Conservation (phyloP, 2,888 invertebrate species). For the Metopia argyrocephala region DNA sequence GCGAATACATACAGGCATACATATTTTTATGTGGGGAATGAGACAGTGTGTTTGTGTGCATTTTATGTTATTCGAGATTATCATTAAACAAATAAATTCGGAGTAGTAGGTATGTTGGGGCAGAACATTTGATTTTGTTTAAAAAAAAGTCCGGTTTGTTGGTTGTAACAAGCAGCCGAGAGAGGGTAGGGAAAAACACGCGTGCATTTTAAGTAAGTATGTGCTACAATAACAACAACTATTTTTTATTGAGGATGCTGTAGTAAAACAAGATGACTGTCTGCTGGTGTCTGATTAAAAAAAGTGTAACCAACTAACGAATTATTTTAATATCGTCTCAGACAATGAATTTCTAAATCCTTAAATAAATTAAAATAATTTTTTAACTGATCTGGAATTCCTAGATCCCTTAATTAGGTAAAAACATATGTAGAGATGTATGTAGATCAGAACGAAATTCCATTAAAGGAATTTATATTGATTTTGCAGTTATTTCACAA, state of each 20-base stretch:
- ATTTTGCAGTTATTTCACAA: too few species aligned
- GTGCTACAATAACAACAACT: neutral
- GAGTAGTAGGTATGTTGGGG: constrained; percentile 51
- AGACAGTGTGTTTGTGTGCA: neutral
- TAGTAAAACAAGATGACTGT: constrained; percentile 8
- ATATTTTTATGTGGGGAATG: constrained; percentile 9
- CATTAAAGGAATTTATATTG: too few species aligned
- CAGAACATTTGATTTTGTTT: constrained; percentile 24
- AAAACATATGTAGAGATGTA: too few species aligned
- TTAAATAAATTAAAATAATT: too few species aligned
- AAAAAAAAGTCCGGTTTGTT: constrained; percentile 22
- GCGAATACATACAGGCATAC: too few species aligned
- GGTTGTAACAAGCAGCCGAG: neutral
- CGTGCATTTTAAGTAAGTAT: neutral
- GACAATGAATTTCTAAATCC: too few species aligned
- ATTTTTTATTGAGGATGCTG: neutral
- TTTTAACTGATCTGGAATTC: too few species aligned
- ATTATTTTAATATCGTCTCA: neutral
- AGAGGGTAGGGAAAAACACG: constrained; percentile 31
- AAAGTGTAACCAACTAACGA: neutral
- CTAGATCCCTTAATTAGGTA: too few species aligned
- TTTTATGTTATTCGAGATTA: neutral
- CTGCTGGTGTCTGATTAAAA: neutral
- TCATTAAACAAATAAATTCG: constrained; percentile 27
- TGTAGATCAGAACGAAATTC: too few species aligned